phyloP scores from a whole-genome alignment of 2,888 invertebrate genomes.

The Pyrocoelia pectoralis region DNA sequence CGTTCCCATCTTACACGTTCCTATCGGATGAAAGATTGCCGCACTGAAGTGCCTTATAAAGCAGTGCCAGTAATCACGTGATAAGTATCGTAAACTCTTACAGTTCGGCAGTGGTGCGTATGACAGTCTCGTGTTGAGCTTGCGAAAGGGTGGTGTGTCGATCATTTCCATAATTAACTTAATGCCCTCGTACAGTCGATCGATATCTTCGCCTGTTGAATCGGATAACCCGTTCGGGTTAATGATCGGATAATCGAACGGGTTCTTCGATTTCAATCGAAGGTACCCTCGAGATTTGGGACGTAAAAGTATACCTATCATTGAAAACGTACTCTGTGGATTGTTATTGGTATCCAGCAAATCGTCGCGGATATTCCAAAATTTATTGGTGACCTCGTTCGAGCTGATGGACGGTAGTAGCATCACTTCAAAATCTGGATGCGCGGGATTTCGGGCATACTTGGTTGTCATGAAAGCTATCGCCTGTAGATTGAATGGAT shows the following conservation, averaged over 20 bases:
- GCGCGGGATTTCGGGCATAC: not conserved
- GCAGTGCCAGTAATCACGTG: conserved; percentile 75
- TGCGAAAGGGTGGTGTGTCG: conserved; percentile 66
- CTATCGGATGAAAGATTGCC: conserved; percentile 71
- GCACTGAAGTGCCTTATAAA: conserved; percentile 63
- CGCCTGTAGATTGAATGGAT: conserved; percentile 41
- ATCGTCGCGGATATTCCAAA: conserved; percentile 61
- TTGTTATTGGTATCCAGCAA: conserved; percentile 29
- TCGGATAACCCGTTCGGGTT: conserved; percentile 45
- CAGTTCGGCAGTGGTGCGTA: conserved; percentile 60
- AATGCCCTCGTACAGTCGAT: conserved; percentile 69
- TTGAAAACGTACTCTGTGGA: not conserved
- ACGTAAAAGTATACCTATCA: conserved; percentile 41
- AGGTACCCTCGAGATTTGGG: conserved; percentile 47
- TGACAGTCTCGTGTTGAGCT: conserved; percentile 63
- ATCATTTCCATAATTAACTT: conserved; percentile 48
- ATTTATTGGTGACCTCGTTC: conserved; percentile 72
- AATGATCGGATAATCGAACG: conserved; percentile 48
- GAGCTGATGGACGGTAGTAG: conserved; percentile 18
- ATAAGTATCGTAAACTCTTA: conserved; percentile 58
- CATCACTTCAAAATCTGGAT: conserved; percentile 36
- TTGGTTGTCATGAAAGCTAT: conserved; percentile 24
- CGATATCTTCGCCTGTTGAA: conserved; percentile 67
- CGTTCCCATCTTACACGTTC: conserved; percentile 76
- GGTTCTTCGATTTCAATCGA: conserved; percentile 44